phyloP scores from a whole-genome alignment of 2,113 vertebrate genomes.

The Cairina moschata region DNA sequence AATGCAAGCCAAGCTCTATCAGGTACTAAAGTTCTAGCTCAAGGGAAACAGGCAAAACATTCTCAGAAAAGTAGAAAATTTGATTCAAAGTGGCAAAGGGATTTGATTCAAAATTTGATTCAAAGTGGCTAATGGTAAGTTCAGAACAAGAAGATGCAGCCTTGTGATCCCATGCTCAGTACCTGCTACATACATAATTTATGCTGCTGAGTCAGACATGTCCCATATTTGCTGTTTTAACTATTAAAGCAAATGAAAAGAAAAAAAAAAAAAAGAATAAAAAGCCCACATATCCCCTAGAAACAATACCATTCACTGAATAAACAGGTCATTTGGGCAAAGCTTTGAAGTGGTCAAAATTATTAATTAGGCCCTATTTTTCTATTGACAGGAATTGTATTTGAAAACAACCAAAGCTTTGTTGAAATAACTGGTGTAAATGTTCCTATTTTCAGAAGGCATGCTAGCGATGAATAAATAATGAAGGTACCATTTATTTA shows the following conservation, averaged over 20 bases:
- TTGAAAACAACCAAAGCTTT: not conserved
- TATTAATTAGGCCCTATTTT: not conserved
- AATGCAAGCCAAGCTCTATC: not conserved
- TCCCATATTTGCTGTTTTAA: not conserved
- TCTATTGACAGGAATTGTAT: not conserved
- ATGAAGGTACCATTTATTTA: not conserved
- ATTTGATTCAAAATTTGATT: not conserved
- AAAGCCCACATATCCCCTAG: not conserved
- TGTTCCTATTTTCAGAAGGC: not conserved
- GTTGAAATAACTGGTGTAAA: not conserved
- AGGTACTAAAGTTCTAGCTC: not conserved
- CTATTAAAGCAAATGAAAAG: not conserved
- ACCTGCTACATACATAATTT: not conserved
- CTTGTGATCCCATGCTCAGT: not conserved
- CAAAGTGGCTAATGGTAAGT: not conserved
- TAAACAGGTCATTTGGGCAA: not conserved
- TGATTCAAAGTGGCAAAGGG: not conserved
- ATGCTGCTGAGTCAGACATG: not conserved
- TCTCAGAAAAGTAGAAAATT: not conserved
- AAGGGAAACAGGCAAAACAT: not conserved
- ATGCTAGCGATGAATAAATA: conserved; percentile 16
- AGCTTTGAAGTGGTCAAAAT: not conserved
- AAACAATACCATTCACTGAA: not conserved
- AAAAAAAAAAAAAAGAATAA: not conserved
- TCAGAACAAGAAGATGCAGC: not conserved